Conservation (phyloP, 2,113 vertebrate genomes). For the Smithornis capensis region DNA sequence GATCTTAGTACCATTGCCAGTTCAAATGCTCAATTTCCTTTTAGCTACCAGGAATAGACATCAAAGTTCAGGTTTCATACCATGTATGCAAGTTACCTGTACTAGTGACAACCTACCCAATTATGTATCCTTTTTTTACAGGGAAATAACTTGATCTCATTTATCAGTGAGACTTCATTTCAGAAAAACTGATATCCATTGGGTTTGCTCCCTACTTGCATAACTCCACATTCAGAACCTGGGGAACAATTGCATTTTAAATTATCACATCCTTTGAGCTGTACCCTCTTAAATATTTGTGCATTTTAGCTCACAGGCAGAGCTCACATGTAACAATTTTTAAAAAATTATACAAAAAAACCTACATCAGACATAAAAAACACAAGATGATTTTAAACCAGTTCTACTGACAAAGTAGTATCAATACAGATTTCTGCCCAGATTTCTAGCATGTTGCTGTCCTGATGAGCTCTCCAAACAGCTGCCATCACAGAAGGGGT, state of each 20-base stretch:
- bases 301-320: background rate
- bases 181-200: background rate
- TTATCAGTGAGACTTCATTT: background rate
- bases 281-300: background rate
- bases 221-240: background rate
- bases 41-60: background rate
- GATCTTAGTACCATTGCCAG: background rate
- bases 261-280: background rate
- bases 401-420: background rate
- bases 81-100: fast-evolving
- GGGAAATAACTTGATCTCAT: background rate
- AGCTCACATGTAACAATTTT: background rate
- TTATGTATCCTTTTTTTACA: background rate
- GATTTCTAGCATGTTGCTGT: background rate
- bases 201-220: background rate
- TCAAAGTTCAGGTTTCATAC: background rate
- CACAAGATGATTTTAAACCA: background rate
- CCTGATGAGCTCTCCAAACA: background rate
- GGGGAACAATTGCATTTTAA: background rate
- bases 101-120: background rate
- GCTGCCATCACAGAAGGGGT: background rate
- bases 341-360: background rate
- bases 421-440: background rate
- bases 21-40: background rate
- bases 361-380: background rate